phyloP scores from a whole-genome alignment of 2,888 invertebrate genomes.

The Drosophila conformis region DNA sequence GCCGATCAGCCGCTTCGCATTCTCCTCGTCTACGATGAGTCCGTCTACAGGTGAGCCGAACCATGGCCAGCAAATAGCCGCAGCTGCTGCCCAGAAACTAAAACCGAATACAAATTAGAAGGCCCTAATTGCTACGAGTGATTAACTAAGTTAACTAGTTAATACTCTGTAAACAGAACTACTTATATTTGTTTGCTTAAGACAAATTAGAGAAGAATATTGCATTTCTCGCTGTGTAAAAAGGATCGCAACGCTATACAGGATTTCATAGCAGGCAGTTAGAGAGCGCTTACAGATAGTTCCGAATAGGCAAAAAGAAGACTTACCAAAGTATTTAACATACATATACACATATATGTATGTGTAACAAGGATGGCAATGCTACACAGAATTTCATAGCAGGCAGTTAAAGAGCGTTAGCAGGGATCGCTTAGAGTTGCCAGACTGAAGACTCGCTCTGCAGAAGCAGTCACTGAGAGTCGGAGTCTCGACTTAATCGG shows the following conservation, averaged over 20 bases:
- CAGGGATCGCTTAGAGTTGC: neutral
- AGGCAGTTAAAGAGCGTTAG: neutral
- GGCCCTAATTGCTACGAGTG: neutral
- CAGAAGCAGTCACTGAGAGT: neutral
- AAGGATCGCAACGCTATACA: neutral
- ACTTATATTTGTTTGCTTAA: neutral
- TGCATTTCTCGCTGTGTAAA: neutral
- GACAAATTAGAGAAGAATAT: neutral
- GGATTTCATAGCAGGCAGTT: neutral
- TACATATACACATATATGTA: neutral
- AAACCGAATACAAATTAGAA: neutral
- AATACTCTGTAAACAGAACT: neutral
- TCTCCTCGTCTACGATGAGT: conserved; percentile 93
- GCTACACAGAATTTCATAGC: neutral
- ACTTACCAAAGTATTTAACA: no score
- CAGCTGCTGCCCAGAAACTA: neutral
- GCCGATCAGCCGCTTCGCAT: conserved; percentile 93
- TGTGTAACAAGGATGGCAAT: neutral
- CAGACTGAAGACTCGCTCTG: neutral
- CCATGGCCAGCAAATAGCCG: neutral
- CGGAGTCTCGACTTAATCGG: neutral
- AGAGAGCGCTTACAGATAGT: neutral
- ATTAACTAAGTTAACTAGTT: neutral
- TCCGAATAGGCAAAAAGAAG: neutral
- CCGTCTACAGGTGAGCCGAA: conserved; percentile 92